Conservation (phyloP, 2,888 invertebrate species). For the Drosophila longiperda region DNA sequence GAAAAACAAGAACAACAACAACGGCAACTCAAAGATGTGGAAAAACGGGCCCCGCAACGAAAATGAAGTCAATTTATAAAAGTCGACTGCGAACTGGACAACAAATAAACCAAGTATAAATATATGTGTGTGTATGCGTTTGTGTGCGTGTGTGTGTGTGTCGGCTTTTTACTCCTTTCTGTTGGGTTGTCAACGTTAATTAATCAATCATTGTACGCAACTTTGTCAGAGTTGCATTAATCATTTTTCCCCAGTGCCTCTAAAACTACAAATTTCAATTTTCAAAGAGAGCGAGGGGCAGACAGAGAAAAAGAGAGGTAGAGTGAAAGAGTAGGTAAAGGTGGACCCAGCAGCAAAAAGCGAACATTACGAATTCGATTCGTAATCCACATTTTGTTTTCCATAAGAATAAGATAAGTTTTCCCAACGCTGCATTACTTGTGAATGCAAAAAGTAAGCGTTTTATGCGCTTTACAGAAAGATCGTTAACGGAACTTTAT, state of each 20-base stretch:
- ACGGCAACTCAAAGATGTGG: constrained; percentile 54
- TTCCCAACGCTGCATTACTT: no score
- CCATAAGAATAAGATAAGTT: no score
- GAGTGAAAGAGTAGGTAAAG: neutral
- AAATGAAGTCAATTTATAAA: constrained; percentile 78
- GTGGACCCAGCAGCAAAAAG: neutral
- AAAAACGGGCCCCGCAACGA: constrained; percentile 69
- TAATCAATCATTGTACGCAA: constrained; percentile 77
- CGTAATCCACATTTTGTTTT: no score
- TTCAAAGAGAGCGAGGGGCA: constrained; percentile 4
- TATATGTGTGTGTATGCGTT: constrained; percentile 13
- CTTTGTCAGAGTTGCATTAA: constrained; percentile 62
- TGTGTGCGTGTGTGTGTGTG: constrained; percentile 26
- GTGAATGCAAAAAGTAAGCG: no score
- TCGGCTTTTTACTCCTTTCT: constrained; percentile 56
- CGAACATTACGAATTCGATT: neutral
- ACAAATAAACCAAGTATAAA: constrained; percentile 43
- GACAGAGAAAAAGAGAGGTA: neutral
- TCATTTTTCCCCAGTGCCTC: constrained; percentile 59
- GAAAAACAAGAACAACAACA: constrained; percentile 50
- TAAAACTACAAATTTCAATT: constrained; percentile 59
- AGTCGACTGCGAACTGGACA: constrained; percentile 66
- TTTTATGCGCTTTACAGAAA: no score
- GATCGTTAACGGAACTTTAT: no score
- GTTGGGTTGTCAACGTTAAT: constrained; percentile 77